Percentiles rank a stretch among this genome's conserved stretches.
phyloP scores from a whole-genome alignment of 2,888 invertebrate genomes.

The Aphodius sticticus region DNA sequence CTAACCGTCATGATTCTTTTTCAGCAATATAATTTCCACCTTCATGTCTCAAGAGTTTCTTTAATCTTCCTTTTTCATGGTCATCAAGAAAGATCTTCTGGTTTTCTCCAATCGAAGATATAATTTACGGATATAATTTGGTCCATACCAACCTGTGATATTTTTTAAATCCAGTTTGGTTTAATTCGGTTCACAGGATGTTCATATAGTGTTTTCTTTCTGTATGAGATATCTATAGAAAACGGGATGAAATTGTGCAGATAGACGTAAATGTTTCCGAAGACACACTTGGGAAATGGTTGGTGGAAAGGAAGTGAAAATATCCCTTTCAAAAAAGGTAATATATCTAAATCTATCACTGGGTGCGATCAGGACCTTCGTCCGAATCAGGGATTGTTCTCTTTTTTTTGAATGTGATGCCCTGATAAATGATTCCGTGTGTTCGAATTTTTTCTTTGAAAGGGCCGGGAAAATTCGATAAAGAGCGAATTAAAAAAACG shows the following conservation, averaged over 20 bases:
- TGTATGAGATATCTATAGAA: neutral
- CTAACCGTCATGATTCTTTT: neutral
- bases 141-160: too few species aligned
- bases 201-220: too few species aligned
- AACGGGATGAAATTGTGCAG: neutral
- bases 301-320: neutral
- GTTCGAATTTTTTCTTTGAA: constrained; percentile 4
- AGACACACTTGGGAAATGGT: neutral
- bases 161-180: too few species aligned
- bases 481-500: constrained; percentile 4
- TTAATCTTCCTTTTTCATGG: too few species aligned
- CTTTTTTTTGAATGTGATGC: neutral
- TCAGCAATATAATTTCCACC: neutral
- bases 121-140: too few species aligned
- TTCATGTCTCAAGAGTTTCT: too few species aligned
- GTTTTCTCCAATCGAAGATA: too few species aligned
- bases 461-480: neutral
- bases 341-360: constrained; percentile 4
- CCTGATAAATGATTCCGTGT: neutral
- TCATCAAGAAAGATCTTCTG: too few species aligned
- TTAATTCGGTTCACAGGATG: too few species aligned
- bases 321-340: constrained; percentile 4
- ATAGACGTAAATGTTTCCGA: neutral
- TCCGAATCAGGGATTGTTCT: neutral
- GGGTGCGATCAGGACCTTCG: neutral